Base-by-base conservation (phyloP, 2,888 invertebrate genomes). In the Mellilla xanthometata region DNA sequence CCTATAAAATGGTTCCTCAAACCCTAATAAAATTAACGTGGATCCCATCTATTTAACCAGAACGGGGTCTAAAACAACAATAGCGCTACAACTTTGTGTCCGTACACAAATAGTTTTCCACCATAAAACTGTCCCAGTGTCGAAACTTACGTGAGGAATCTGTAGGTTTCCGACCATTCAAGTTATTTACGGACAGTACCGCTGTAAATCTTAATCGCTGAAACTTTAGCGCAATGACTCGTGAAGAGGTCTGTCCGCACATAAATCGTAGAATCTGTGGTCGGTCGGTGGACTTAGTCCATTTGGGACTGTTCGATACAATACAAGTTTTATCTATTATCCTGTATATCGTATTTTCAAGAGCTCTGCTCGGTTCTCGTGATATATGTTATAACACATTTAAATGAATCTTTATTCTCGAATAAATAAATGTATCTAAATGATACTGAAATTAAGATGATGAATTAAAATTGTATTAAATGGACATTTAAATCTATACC, bases 131-230 rank as follows among this genome's bases (percentile, higher is more conserved):
- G 52, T 44, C 76, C 81, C 70, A 82, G 79, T 69, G 63, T 76
- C 71, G 57, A 76, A 60, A 58, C 77, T 57, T 49, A 52, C 52
- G 54, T 49, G 45, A 59, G 54, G 60, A 59, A 60, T 55, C 52
- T 45, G 62, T 62, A 68, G 68, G 68, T 66, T 68, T 49, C 55
- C 68, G 83, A 84, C 78, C 76, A 82, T 87, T 80, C 73, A 72
- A 79, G 82, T 81, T 85, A 86, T 86, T 85, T 82, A 76, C 76
- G 76, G 72, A 69, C 62, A 65, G 64, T 51, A 60, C 65, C 65
- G 68, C 66, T 81, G 81, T 88, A 86, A 87, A 88, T 88, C 88
- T 86, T 85, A 81, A 83, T 85, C 71, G 80, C 52, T 58, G 65
- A 72, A 80, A 85, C 77, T 81, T 81, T 72, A 60, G 72, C 56